Base-by-base conservation (phyloP, 2,888 invertebrate genomes). In the Phymatocera aterrima region DNA sequence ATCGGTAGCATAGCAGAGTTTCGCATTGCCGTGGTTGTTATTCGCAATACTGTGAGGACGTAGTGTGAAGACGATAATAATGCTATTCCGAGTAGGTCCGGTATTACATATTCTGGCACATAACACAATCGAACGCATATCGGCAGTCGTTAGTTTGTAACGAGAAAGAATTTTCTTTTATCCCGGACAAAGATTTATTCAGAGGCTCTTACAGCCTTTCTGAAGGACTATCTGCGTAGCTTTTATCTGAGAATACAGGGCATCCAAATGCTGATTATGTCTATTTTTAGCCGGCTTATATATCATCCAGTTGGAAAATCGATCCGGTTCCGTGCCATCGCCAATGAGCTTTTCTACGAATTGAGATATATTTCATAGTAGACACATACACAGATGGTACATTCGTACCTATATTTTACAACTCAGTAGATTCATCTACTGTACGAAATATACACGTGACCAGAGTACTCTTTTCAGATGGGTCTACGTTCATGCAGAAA, bases 141-240 rank as follows among this genome's bases (percentile, higher is more conserved):
- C 12, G 15, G 12, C 28, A 24, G 28, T 57, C 57, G 57, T 57
- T 28, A 57, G 15, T 57, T 57, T 10, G 57, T 2, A 8, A 57
- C n/a, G 34, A 18, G 18, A 6, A 64, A 34, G n/a, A 64, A 64
- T 37, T 37, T 18, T 37, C 28, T 28, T 57, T 15, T 28, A 12
- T 15, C 21, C 15, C 4, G 15, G 12, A 15, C 8, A 40, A 57
- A 57, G 28, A 57, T 6, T 18, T 15, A 18, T 64, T 37, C 8
- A 12, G 3, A 37, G 18, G 6, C 18, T 64, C 34, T 64, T 34
- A 12, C 18, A 57, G 24, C 18, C 65, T 12, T 5, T 68, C 46
- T 48, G 28, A 74, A 61, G 81, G 74, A 80, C 79, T 81, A 81
- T 83, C 82, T 81, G 83, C 82, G n/a, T n/a, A 82, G 79, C 54